phyloP scores from a whole-genome alignment of 2,113 vertebrate species.

The Rhagologus leucostigma region DNA sequence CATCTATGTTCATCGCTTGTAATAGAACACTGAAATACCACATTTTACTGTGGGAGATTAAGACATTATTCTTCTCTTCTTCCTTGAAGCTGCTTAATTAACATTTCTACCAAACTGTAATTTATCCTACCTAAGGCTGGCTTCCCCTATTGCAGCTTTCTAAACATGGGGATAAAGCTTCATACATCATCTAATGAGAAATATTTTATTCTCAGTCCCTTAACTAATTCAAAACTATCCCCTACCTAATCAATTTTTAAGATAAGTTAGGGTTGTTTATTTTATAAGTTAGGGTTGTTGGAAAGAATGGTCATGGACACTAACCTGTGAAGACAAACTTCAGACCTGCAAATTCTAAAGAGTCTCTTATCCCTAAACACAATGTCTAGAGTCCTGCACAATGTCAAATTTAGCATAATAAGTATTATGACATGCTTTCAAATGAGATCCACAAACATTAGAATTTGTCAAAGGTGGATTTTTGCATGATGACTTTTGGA shows the following conservation, averaged over 20 bases:
- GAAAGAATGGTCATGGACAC: not conserved
- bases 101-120: not conserved
- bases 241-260: not conserved
- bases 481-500: not conserved
- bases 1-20: not conserved
- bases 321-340: not conserved
- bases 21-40: not conserved
- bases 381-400: not conserved
- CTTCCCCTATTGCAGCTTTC: not conserved
- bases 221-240: not conserved
- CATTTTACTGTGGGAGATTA: not conserved
- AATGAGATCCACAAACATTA: not conserved
- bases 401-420: not conserved
- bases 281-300: not conserved
- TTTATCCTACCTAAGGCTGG: not conserved
- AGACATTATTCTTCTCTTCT: not conserved
- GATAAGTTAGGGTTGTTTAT: not conserved
- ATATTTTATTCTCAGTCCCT: not conserved
- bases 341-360: not conserved
- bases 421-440: not conserved
- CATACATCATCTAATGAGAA: not conserved
- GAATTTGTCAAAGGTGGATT: not conserved
- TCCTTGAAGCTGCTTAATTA: constrained; percentile 13
- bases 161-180: not conserved
- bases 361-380: not conserved